A percentile compares a stretch with the other conserved stretches of the same genome.
phyloP scores from a whole-genome alignment of 2,888 invertebrate genomes.

The Lycocerus yunnanus region DNA sequence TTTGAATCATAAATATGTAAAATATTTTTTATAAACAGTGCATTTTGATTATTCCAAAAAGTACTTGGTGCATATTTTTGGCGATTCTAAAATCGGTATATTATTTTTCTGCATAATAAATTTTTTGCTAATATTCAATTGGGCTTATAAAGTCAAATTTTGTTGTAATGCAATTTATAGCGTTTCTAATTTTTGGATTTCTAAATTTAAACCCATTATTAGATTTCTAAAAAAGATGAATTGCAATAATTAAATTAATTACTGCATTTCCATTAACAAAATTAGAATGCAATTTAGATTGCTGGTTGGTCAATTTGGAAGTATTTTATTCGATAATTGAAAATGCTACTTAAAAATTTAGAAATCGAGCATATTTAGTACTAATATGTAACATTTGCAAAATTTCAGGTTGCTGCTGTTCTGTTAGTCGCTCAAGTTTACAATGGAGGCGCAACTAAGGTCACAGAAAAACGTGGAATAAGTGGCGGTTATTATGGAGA shows the following conservation, averaged over 20 bases:
- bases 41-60: too few relatives aligned
- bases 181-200: not conserved
- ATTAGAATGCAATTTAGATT: not conserved
- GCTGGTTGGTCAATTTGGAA: not conserved
- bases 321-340: not conserved
- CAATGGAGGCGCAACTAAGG: conserved; percentile 3
- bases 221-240: not conserved
- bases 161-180: not conserved
- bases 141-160: too few relatives aligned
- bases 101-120: too few relatives aligned
- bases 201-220: not conserved
- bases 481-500: conserved; percentile 6
- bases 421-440: conserved; percentile 5
- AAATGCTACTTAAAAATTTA: not conserved
- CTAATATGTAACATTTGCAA: not conserved
- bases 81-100: too few relatives aligned
- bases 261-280: not conserved
- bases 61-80: too few relatives aligned
- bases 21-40: too few relatives aligned
- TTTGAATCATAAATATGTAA: too few relatives aligned
- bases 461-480: conserved; percentile 2
- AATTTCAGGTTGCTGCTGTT: conserved; percentile 14
- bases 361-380: not conserved
- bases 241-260: not conserved
- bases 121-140: too few relatives aligned